Percentiles rank a stretch among this genome's conserved stretches.
Conservation (phyloP, 1,140 invertebrate genomes). For the Brachionus angularis region DNA sequence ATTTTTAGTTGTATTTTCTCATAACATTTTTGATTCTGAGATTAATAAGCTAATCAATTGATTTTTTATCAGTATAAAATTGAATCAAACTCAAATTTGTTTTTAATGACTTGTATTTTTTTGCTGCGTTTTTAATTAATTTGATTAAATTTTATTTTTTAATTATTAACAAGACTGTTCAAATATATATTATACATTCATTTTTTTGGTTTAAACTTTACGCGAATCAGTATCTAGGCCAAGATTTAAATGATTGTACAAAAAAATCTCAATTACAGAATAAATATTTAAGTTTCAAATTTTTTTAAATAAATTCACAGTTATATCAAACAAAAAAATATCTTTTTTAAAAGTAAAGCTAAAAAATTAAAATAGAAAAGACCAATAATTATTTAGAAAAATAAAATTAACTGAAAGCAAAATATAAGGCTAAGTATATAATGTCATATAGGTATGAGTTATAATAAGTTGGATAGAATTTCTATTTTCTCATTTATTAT, state of each 20-base stretch:
- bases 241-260: constrained; percentile 86
- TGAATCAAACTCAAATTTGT: neutral
- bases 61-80: constrained; percentile 58
- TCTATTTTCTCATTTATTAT: too few species aligned
- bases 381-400: too few species aligned
- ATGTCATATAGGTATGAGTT: too few species aligned
- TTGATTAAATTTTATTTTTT: neutral
- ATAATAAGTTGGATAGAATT: too few species aligned
- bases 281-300: too few species aligned
- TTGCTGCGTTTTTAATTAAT: neutral
- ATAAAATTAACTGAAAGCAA: constrained; percentile 61
- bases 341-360: too few species aligned
- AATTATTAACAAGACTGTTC: constrained; percentile 66
- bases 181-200: constrained; percentile 93
- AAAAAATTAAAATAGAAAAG: too few species aligned
- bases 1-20: constrained; percentile 83
- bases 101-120: too few species aligned
- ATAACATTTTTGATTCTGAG: constrained; percentile 84
- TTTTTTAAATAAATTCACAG: too few species aligned
- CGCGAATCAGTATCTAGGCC: constrained; percentile 81
- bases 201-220: constrained; percentile 94
- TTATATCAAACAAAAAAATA: too few species aligned
- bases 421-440: neutral
- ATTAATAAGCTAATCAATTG: constrained; percentile 83
- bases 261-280: too few species aligned